Base-by-base conservation (phyloP, 2,888 invertebrate genomes). In the Slavum lentiscoides region DNA sequence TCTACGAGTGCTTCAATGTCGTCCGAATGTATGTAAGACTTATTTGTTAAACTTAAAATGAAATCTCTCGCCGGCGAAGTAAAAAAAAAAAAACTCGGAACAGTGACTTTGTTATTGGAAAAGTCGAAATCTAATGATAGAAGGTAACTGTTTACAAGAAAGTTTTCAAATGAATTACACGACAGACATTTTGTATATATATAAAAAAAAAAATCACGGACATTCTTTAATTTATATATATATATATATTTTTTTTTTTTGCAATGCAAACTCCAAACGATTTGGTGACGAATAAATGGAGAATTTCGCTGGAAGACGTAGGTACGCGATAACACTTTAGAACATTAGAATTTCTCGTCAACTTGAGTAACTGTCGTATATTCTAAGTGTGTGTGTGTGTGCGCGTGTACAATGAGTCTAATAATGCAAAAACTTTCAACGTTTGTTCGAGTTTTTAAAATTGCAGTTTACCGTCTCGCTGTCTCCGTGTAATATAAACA, bases 21-120 rank as follows among this genome's bases (percentile, higher is more conserved):
- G 43, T n/a, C 30, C 43, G 5, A 62, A 53, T n/a, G 43, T 23
- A 6, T 43, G 30, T 62, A 64, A 66, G 37, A 3, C 19, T 53
- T 64, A 21, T 74, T 55, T 55, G 21, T 62, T 19, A 21, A 66
- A 21, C 66, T 30, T 23, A 66, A 62, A 74, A 74, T 64, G 53
- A 37, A 37, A 74, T 66, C 62, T 66, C 62, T 66, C 55, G 21
- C 21, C 8, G 0, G 8, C 8, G 21, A 17, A 61, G 37, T 58
- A 37, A 70, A 39, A 39, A 30, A 30, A 23, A 62, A 58, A 67
- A 17, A 19, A 49, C 49, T 67, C 23, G 30, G 43, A 49, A 62
- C 21, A 7, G 49, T 37, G 43, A 73, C 72, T 74, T 37, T 61
- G n/a, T 15, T 62, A 74, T 74, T 74, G 73, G 19, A 30, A 59